These are phyloP conservation scores for Graphium colonna DNA, from an alignment of 2,888 invertebrate species.

Conservation along the genomic window DNA sequence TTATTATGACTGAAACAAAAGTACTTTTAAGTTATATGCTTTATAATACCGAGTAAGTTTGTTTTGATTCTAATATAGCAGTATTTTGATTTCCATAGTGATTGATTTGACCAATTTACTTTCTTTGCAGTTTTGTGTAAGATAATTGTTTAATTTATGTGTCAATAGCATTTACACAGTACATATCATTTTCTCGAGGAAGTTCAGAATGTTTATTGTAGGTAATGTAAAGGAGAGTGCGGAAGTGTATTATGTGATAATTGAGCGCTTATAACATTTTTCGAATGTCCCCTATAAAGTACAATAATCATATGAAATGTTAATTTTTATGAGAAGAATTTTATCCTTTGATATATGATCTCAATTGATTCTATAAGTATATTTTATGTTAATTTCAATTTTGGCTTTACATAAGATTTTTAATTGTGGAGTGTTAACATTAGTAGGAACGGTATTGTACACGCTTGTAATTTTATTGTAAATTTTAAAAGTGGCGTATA, in stretches of 20 bases:
- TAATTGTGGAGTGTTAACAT: constrained; percentile 37
- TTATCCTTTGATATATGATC: constrained; percentile 70
- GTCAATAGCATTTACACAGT: constrained; percentile 38
- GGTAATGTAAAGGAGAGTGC: neutral
- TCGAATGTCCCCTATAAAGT: constrained; percentile 63
- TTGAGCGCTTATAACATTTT: constrained; percentile 63
- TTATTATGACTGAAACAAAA: constrained; percentile 47
- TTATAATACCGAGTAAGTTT: constrained; percentile 11
- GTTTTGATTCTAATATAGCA: constrained; percentile 20
- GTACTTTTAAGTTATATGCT: constrained; percentile 24
- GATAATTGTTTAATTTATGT: constrained; percentile 12
- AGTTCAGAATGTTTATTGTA: constrained; percentile 46
- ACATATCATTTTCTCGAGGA: constrained; percentile 60
- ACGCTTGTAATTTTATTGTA: constrained; percentile 21
- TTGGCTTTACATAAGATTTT: constrained; percentile 44
- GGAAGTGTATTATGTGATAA: constrained; percentile 30
- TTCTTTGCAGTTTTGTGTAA: constrained; percentile 2
- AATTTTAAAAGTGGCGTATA: constrained; percentile 30
- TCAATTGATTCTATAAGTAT: constrained; percentile 54
- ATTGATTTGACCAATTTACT: constrained; percentile 9
- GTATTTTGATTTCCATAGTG: constrained; percentile 10
- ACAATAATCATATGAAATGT: constrained; percentile 65
- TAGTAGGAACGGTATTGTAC: constrained; percentile 5
- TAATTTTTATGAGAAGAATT: constrained; percentile 60
- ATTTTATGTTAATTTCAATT: constrained; percentile 40